phyloP scores from a whole-genome alignment of 2,888 invertebrate species.

The Anoncus sp. region DNA sequence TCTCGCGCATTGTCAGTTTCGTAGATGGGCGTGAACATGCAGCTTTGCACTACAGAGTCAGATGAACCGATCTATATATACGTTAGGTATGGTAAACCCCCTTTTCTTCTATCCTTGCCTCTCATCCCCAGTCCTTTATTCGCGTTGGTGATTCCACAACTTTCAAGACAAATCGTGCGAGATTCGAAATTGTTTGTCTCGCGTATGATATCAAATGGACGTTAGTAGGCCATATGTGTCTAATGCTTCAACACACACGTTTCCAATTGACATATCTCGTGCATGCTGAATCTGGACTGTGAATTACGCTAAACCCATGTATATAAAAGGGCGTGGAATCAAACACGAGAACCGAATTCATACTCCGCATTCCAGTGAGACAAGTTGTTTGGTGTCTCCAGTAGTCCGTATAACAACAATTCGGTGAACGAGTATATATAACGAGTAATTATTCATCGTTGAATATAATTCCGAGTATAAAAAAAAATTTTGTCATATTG shows the following conservation, averaged over 20 bases:
- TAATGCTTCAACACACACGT: conserved; percentile 69
- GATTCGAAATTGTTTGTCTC: conserved; percentile 59
- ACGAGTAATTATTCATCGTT: neutral
- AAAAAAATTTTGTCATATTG: conserved; percentile 5
- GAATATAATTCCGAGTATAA: neutral
- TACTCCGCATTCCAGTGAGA: conserved; percentile 31
- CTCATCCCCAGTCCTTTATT: conserved; percentile 21
- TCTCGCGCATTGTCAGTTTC: conserved; percentile 1
- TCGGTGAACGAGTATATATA: neutral
- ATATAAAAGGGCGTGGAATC: conserved; percentile 71
- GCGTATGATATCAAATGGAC: conserved; percentile 69
- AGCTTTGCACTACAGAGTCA: neutral
- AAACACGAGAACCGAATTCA: conserved; percentile 60
- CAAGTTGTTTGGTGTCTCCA: conserved; percentile 15
- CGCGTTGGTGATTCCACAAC: conserved; percentile 51
- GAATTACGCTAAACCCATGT: conserved; percentile 62
- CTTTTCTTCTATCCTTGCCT: neutral
- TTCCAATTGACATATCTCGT: conserved; percentile 79
- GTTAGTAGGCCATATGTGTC: conserved; percentile 76
- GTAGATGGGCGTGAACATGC: conserved; percentile 5
- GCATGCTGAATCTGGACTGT: conserved; percentile 41
- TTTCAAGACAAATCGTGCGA: conserved; percentile 62
- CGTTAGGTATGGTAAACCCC: too few relatives aligned
- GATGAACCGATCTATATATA: conserved; percentile 12
- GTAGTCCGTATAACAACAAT: neutral